A percentile compares a stretch with the other conserved stretches of the same genome.
These are phyloP conservation scores for Raphicerus campestris DNA, from an alignment of 2,113 vertebrate genomes.

Conservation along the genomic window DNA sequence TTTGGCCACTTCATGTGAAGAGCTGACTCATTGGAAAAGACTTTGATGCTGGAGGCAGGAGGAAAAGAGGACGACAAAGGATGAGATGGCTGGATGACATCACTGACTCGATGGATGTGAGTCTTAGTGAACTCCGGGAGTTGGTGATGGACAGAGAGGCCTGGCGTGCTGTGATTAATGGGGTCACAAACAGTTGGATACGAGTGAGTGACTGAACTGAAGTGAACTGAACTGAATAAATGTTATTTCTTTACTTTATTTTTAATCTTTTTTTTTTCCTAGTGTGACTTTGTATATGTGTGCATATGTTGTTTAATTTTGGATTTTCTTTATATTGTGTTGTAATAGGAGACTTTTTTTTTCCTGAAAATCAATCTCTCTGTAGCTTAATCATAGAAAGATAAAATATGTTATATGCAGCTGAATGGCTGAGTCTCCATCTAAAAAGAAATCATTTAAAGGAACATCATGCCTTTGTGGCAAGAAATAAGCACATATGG, in stretches of 20 bases:
- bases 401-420: not conserved
- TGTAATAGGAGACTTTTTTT: accelerated
- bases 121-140: too few relatives aligned
- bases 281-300: not conserved
- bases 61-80: too few relatives aligned
- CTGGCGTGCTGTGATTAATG: too few relatives aligned
- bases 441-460: not conserved
- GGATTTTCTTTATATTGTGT: not conserved
- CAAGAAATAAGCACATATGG: not conserved
- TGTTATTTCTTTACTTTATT: not conserved
- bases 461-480: accelerated
- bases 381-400: not conserved
- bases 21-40: too few relatives aligned
- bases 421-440: not conserved
- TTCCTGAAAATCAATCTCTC: not conserved
- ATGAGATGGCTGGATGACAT: too few relatives aligned
- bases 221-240: not conserved
- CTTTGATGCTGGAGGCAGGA: too few relatives aligned
- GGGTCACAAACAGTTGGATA: too few relatives aligned
- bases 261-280: not conserved
- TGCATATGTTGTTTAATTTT: not conserved
- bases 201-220: too few relatives aligned
- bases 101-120: too few relatives aligned
- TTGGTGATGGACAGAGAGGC: too few relatives aligned
- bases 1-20: too few relatives aligned